Conservation (phyloP, 2,888 invertebrate genomes). For the Oxycera nigricornis region DNA sequence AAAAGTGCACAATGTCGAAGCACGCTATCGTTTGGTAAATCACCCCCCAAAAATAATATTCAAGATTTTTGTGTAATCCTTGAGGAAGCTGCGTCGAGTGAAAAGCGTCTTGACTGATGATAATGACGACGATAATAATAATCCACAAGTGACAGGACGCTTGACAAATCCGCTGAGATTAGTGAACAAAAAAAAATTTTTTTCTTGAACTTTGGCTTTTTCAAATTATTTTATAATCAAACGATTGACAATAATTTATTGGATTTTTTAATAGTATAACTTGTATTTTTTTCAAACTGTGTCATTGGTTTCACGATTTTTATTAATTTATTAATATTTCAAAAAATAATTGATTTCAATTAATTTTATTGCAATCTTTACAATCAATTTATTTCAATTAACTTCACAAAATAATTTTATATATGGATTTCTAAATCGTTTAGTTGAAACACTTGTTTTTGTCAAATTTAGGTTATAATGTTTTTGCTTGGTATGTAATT, state of each 20-base stretch:
- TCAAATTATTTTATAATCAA: constrained; percentile 5
- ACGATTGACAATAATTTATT: background rate
- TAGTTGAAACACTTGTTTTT: no score
- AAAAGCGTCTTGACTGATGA: background rate
- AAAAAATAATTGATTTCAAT: background rate
- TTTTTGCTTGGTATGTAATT: background rate
- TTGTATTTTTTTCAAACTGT: background rate
- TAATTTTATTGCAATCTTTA: background rate
- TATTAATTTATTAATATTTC: background rate
- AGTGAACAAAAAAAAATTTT: background rate
- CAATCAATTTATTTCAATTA: background rate
- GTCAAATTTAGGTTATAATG: no score
- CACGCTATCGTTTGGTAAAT: background rate
- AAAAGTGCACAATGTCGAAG: constrained; percentile 1
- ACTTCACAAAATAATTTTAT: no score
- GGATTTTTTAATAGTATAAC: background rate
- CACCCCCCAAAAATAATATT: background rate
- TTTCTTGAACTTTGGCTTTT: background rate
- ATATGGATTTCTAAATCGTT: no score
- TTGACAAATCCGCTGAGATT: constrained; percentile 23
- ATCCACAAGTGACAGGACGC: constrained; percentile 21
- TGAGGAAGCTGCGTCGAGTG: constrained; percentile 23
- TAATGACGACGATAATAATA: background rate
- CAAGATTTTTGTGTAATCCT: constrained; percentile 2
- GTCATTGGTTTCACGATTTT: background rate